These are phyloP conservation scores for Heterotilapia buettikoferi DNA, from an alignment of 2,113 vertebrate species.

Conservation along the genomic window DNA sequence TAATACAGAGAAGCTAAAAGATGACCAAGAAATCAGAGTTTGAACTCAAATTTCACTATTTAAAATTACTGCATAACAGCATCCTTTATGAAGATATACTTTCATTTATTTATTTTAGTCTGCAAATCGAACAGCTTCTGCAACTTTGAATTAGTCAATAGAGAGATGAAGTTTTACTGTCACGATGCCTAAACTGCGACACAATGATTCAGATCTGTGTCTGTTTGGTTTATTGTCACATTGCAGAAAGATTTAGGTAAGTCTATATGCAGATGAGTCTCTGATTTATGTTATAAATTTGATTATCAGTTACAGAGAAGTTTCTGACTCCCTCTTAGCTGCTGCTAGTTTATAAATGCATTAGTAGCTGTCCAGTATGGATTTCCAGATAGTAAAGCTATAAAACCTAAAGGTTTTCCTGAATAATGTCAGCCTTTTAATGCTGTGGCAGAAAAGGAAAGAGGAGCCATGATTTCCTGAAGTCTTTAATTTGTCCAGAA, in stretches of 20 bases:
- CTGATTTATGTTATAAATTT: not conserved
- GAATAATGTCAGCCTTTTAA: not conserved
- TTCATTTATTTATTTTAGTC: not conserved
- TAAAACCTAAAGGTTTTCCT: not conserved
- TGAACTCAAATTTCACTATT: not conserved
- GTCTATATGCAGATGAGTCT: not conserved
- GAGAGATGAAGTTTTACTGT: not conserved
- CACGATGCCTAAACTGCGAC: not conserved
- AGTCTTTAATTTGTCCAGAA: not conserved
- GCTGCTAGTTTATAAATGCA: not conserved
- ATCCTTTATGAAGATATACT: not conserved
- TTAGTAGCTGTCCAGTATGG: not conserved
- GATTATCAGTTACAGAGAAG: not conserved
- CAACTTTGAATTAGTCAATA: not conserved
- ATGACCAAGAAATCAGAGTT: not conserved
- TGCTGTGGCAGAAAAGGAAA: not conserved
- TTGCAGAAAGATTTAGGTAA: rapidly evolving
- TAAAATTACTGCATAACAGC: not conserved
- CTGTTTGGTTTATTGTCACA: not conserved
- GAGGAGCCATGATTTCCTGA: not conserved
- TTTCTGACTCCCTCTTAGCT: not conserved
- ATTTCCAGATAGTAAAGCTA: not conserved
- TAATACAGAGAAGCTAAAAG: not conserved
- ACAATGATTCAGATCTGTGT: not conserved
- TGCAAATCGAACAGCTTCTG: not conserved